These are phyloP conservation scores for Chrysomallon squamiferum DNA, from an alignment of 1,140 invertebrate genomes.

Conservation along the genomic window DNA sequence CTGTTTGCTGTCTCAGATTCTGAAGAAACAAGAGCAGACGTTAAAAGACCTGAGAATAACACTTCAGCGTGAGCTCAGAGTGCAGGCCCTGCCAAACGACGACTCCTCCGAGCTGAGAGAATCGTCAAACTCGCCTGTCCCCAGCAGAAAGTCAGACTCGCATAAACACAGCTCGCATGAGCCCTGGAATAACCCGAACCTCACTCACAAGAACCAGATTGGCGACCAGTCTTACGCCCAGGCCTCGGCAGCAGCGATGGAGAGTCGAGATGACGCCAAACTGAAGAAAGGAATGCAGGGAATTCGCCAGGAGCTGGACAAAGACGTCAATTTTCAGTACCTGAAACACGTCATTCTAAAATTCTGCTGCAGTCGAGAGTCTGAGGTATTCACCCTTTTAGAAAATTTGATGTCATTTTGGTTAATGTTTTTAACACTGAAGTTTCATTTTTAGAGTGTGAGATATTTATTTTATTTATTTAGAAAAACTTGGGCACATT, in stretches of 20 bases:
- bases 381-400: conserved; percentile 78
- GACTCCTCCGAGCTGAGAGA: conserved; percentile 27
- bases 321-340: conserved; percentile 79
- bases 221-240: not conserved
- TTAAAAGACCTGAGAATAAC: conserved; percentile 90
- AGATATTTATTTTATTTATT: no score
- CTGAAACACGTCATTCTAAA: conserved; percentile 92
- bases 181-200: not conserved
- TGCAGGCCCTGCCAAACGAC: conserved; percentile 61
- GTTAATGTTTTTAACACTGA: no score
- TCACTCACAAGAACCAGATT: no score
- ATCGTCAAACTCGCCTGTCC: conserved; percentile 23
- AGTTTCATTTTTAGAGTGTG: no score
- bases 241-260: not conserved
- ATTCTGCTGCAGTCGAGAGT: conserved; percentile 85
- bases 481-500: no score
- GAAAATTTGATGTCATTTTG: no score
- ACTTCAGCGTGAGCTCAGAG: conserved; percentile 82
- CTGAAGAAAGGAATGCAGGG: not conserved
- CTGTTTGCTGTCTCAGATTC: conserved; percentile 78
- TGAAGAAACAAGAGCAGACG: conserved; percentile 86
- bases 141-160: conserved; percentile 1
- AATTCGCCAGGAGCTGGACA: conserved; percentile 64
- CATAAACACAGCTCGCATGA: not conserved
- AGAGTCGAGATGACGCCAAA: not conserved